Conservation (phyloP, 2,113 vertebrate genomes). For the Corythoichthys intestinalis region DNA sequence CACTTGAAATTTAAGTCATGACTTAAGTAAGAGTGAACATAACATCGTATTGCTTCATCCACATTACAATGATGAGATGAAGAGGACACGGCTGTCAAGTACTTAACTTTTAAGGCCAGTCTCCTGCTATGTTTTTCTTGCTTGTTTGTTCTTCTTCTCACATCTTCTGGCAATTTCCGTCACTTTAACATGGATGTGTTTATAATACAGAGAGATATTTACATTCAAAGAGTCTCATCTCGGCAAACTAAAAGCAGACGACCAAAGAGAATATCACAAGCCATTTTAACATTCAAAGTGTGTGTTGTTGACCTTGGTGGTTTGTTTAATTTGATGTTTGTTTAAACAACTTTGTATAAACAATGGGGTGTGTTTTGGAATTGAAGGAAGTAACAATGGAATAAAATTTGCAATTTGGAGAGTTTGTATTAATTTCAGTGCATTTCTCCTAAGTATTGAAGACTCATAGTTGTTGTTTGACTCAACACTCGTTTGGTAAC, state of each 20-base stretch:
- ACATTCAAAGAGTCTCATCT: background rate
- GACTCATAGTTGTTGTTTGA: too few species aligned
- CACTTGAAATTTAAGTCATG: conserved; percentile 10
- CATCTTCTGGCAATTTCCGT: conserved; percentile 5
- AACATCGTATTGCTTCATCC: background rate
- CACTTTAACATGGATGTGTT: background rate
- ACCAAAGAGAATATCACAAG: background rate
- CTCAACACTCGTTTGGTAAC: too few species aligned
- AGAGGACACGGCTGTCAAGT: conserved; percentile 22
- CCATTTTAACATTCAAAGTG: background rate
- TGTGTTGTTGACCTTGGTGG: background rate
- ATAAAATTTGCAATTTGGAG: background rate
- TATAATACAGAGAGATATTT: background rate
- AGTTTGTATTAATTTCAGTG: background rate
- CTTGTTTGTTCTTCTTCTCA: conserved; percentile 1
- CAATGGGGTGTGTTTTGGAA: background rate
- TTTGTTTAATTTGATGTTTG: background rate
- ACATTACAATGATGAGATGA: conserved; percentile 18
- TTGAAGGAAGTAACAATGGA: background rate
- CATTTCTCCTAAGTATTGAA: too few species aligned
- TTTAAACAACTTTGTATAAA: background rate
- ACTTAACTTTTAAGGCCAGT: conserved; percentile 10
- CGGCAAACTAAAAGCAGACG: conserved; percentile 11
- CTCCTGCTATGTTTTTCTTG: conserved; percentile 1
- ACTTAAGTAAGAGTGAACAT: conserved; percentile 14